Percentiles rank a stretch among this genome's conserved stretches.
These are phyloP conservation scores for Parazoanthus darwini DNA, from an alignment of 92 coral and sea anemone species.

Conservation along the genomic window DNA sequence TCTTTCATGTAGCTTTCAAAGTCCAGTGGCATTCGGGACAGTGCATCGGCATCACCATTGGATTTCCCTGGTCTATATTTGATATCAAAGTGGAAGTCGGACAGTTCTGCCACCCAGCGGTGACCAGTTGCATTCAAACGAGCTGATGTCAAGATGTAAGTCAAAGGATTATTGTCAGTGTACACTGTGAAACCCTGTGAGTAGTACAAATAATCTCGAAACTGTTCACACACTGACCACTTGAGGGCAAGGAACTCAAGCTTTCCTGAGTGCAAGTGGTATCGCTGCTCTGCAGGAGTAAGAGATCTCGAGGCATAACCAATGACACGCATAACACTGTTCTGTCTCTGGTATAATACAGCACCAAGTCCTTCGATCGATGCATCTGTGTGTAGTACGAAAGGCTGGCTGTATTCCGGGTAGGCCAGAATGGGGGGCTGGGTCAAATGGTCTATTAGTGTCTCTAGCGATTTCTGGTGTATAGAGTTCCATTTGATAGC, in stretches of 20 bases:
- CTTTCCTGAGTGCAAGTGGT: slow-evolving; percentile 22
- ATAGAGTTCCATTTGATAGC: slow-evolving; percentile 6
- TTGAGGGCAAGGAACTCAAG: slow-evolving; percentile 21
- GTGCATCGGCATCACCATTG: slow-evolving; percentile 36
- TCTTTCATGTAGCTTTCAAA: slow-evolving; percentile 19
- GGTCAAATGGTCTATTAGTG: slow-evolving; percentile 14
- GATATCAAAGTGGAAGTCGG: slow-evolving; percentile 34
- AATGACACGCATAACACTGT: slow-evolving; percentile 30
- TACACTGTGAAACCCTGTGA: slow-evolving; percentile 35
- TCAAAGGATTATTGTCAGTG: slow-evolving; percentile 2
- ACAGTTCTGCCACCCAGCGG: slow-evolving; percentile 29
- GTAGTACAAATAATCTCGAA: slow-evolving; percentile 34
- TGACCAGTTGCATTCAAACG: slow-evolving; percentile 25
- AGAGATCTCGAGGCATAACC: slow-evolving; percentile 38
- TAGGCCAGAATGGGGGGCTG: slow-evolving; percentile 20
- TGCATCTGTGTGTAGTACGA: slow-evolving; percentile 45
- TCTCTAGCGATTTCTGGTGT: background rate
- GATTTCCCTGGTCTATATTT: slow-evolving; percentile 47
- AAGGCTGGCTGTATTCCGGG: slow-evolving; percentile 18
- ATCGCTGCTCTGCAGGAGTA: slow-evolving; percentile 29
- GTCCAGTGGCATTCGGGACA: slow-evolving; percentile 39
- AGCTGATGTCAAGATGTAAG: slow-evolving; percentile 23
- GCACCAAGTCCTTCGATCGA: slow-evolving; percentile 53
- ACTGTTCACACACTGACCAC: slow-evolving; percentile 30
- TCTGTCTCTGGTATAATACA: slow-evolving; percentile 45